These are phyloP conservation scores for Galbula dea DNA, from an alignment of 2,113 vertebrate genomes.

Conservation along the genomic window DNA sequence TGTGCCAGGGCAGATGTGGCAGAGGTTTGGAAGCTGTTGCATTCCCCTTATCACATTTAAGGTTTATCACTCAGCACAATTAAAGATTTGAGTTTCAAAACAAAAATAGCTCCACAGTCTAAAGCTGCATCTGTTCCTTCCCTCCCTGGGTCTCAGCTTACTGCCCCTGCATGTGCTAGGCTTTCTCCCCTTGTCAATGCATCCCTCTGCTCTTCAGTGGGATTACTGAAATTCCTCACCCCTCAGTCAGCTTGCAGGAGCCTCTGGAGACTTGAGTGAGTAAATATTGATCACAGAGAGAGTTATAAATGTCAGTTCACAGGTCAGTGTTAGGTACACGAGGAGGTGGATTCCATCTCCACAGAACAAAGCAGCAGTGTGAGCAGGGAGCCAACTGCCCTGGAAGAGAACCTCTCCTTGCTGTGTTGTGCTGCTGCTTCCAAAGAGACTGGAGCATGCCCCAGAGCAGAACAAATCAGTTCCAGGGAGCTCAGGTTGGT, in stretches of 20 bases:
- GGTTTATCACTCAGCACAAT: background rate
- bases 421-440: background rate
- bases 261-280: background rate
- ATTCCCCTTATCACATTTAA: background rate
- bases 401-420: background rate
- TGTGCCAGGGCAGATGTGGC: background rate
- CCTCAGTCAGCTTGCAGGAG: background rate
- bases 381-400: background rate
- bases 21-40: background rate
- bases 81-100: background rate
- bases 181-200: background rate
- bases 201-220: background rate
- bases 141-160: fast-evolving
- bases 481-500: background rate
- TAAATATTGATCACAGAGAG: background rate
- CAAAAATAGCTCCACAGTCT: background rate
- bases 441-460: background rate
- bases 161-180: background rate
- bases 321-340: background rate
- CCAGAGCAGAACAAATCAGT: background rate
- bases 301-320: background rate
- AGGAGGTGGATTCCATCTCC: background rate
- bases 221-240: slow-evolving; percentile 57
- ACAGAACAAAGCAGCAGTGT: background rate
- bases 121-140: background rate